Evolutionary conservation across 2,113 vertebrate genomes (phyloP).

Genomic region (Lepus timidus): DNA sequence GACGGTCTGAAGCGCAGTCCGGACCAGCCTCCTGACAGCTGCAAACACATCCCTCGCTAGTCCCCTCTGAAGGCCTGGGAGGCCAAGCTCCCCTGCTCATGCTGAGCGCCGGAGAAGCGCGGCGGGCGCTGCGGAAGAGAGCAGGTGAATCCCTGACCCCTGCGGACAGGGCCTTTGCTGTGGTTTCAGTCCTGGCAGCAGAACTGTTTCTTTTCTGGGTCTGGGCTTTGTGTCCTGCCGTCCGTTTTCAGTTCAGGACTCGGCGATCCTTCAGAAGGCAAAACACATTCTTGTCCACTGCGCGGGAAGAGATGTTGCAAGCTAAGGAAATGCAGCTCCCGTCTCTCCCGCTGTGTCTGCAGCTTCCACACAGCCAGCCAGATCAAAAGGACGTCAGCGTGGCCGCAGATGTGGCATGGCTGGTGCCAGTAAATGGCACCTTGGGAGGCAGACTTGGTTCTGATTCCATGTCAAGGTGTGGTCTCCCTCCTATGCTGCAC

Average conservation of each 20-base stretch:
- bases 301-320: conserved; percentile 11
- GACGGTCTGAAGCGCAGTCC: neutral
- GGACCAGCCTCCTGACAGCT: conserved; percentile 41
- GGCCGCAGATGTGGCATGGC: neutral
- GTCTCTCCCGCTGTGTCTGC: neutral
- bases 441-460: neutral
- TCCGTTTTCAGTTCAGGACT: neutral
- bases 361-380: neutral
- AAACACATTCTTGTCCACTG: conserved; percentile 9
- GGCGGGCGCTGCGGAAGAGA: neutral
- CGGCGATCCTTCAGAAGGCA: neutral
- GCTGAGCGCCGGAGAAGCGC: neutral
- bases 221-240: neutral
- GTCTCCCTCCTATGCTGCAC: neutral
- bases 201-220: neutral
- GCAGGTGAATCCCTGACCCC: neutral
- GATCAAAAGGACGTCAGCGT: neutral
- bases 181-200: neutral
- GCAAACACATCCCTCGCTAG: conserved; percentile 56
- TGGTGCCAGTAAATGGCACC: too few species aligned
- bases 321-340: neutral
- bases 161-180: rapidly evolving
- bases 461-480: neutral
- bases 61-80: neutral
- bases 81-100: neutral